Conservation (phyloP, 1,140 invertebrate species). For the Cepaea nemoralis region DNA sequence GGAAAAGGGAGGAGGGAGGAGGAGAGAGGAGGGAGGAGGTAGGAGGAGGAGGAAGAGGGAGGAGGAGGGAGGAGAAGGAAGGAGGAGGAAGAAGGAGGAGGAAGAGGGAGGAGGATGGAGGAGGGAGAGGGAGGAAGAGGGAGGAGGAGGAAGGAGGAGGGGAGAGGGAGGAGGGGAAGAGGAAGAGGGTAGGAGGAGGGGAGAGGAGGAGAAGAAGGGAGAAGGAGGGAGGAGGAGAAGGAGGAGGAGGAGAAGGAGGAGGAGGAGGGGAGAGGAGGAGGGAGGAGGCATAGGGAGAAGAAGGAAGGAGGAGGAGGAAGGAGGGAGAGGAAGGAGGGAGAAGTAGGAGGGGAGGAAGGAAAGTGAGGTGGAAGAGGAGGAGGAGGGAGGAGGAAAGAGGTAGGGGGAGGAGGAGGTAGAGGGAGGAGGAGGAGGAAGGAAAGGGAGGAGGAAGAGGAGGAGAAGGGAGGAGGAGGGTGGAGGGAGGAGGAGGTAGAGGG, state of each 20-base stretch:
- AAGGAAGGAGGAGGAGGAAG: not conserved
- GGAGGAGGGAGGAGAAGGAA: not conserved
- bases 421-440: too few species aligned
- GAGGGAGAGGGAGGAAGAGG: slow-evolving; percentile 19
- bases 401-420: too few species aligned
- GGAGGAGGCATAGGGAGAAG: too few species aligned
- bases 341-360: too few species aligned
- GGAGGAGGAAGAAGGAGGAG: not conserved
- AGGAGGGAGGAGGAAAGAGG: not conserved
- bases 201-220: not conserved
- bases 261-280: not conserved
- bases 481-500: too few species aligned
- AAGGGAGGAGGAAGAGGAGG: too few species aligned
- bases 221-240: not conserved
- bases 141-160: not conserved
- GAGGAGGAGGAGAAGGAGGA: not conserved
- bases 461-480: too few species aligned
- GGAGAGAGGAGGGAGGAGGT: not conserved
- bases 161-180: not conserved
- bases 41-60: slow-evolving; percentile 12
- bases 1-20: not conserved
- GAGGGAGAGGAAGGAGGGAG: too few species aligned
- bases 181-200: not conserved
- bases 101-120: not conserved
- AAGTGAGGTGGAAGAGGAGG: too few species aligned